A percentile compares a stretch with the other conserved stretches of the same genome.
These are phyloP conservation scores for Acanthornis magna DNA, from an alignment of 2,797 vertebrate species.

Conservation along the genomic window DNA sequence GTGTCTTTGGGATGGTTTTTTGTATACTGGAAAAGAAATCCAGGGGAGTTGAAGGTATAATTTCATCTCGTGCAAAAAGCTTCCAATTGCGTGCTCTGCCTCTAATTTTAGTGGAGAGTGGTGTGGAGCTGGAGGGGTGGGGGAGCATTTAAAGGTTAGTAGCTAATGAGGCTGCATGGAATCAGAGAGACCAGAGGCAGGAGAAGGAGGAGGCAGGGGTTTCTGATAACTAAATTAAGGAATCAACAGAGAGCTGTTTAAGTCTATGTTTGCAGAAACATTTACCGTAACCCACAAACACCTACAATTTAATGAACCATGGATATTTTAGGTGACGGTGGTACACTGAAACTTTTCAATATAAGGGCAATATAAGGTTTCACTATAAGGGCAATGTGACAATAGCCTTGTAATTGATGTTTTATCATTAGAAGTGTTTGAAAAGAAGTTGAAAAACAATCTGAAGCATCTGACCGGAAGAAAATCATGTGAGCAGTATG, in stretches of 20 bases:
- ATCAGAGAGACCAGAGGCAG: not conserved
- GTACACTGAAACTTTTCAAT: not conserved
- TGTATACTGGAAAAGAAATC: not conserved
- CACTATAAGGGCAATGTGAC: not conserved
- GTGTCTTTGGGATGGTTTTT: not conserved
- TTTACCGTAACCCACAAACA: conserved; percentile 16
- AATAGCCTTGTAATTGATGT: not conserved
- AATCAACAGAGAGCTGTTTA: not conserved
- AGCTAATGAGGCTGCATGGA: not conserved
- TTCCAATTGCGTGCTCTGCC: not conserved
- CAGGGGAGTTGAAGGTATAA: not conserved
- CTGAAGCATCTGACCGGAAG: not conserved
- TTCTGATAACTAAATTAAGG: not conserved
- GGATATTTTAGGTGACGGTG: not conserved
- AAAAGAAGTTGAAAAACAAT: not conserved
- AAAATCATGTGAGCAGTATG: not conserved
- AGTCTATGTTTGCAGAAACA: not conserved
- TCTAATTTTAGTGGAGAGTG: not conserved
- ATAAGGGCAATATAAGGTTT: not conserved
- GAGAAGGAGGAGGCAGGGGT: not conserved
- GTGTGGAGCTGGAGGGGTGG: not conserved
- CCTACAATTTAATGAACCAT: not conserved
- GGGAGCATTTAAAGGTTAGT: not conserved
- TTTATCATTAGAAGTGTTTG: not conserved
- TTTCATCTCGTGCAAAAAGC: not conserved